phyloP scores from a whole-genome alignment of 1,140 invertebrate species.

The Eupeodes corollae region DNA sequence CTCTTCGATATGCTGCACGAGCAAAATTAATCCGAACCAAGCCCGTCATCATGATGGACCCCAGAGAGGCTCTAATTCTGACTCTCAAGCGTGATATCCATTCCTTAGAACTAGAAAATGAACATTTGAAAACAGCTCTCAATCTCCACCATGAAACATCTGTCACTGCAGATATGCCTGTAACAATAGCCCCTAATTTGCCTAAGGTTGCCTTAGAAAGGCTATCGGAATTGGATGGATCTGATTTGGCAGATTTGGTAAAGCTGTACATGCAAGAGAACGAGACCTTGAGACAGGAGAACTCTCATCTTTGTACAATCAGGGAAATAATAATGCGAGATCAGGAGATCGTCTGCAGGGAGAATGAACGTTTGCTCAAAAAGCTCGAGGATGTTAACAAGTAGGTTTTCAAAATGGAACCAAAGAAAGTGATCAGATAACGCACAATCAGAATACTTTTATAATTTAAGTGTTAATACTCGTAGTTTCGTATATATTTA shows the following conservation, averaged over 20 bases:
- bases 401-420: constrained; percentile 42
- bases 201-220: constrained; percentile 57
- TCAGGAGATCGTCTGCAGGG: constrained; percentile 77
- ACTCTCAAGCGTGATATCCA: constrained; percentile 80
- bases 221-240: constrained; percentile 55
- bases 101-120: constrained; percentile 82
- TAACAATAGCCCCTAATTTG: constrained; percentile 26
- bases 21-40: constrained; percentile 82
- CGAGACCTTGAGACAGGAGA: constrained; percentile 71
- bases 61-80: constrained; percentile 79
- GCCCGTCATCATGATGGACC: constrained; percentile 89
- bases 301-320: constrained; percentile 69
- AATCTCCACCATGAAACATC: constrained; percentile 41
- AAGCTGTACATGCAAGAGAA: constrained; percentile 77
- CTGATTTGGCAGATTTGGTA: constrained; percentile 61
- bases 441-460: too few species aligned
- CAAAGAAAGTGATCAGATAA: too few species aligned
- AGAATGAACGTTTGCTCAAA: constrained; percentile 77
- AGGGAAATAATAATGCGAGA: constrained; percentile 72
- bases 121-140: constrained; percentile 67
- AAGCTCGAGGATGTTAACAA: constrained; percentile 79
- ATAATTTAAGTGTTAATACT: neutral
- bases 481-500: neutral
- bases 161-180: constrained; percentile 3
- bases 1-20: constrained; percentile 74